Base-by-base conservation (phyloP, 2,888 invertebrate species). In the Euproctis similis region DNA sequence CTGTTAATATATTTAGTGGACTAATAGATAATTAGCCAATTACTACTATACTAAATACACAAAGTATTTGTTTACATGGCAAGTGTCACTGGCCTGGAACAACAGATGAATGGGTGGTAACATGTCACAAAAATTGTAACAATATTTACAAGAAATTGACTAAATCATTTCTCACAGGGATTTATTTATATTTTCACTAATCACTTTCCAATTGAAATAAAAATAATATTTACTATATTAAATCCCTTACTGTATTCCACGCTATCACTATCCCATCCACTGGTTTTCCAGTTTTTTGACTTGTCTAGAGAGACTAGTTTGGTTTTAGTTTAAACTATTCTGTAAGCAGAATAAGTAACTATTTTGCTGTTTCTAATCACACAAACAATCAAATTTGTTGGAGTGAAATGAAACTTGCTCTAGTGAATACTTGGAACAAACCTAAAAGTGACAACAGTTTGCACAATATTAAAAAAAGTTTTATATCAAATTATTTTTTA, bases 11-110 rank as follows among this genome's bases (percentile, higher is more conserved):
- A 38, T 42, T 39, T 34, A 46, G 26, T 42, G 39, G 38, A 31
- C 46, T 41, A 48, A 46, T 39, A 48, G 35, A 35, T 48, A 49
- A 44, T 33, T 39, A 48, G 41, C 30, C 44, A 34, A n/a, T n/a
- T n/a, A n/a, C n/a, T n/a, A n/a, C n/a, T n/a, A n/a, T n/a, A n/a
- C n/a, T n/a, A n/a, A n/a, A n/a, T n/a, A 41, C 37, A 40, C 27
- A 40, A 47, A 26, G 35, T 43, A 37, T 41, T 48, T 24, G 19
- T 46, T 33, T 36, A 46, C 55, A 54, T 58, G 58, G 57, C 58
- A 58, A 58, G 57, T 54, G 47, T 45, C 42, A 42, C 42, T 55
- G 57, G 57, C 55, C 31, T 30, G 28, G 30, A 30, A 43, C 36
- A 31, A 38, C 30, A 39, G 34, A 13, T 18, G 21, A 21, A 21